Percentiles rank a stretch among this genome's conserved stretches.
Conservation (phyloP, 1,140 invertebrate species). For the Phortica variegata region DNA sequence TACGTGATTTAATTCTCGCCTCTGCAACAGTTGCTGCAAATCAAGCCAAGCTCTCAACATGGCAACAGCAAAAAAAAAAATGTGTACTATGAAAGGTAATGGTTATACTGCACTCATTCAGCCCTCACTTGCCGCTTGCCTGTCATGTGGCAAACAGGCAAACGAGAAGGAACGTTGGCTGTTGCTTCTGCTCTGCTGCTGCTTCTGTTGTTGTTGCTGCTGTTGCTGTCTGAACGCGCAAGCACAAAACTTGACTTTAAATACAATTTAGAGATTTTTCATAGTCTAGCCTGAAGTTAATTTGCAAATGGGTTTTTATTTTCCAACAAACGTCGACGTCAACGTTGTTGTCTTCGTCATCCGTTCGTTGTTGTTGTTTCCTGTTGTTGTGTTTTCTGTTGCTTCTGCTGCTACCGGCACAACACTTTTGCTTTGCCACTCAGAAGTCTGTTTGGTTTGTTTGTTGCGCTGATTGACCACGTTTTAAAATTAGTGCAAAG, state of each 20-base stretch:
- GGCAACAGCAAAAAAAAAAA: not conserved
- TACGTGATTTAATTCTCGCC: conserved; percentile 52
- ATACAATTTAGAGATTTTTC: conserved; percentile 44
- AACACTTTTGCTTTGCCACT: too few species aligned
- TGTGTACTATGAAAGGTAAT: too few species aligned
- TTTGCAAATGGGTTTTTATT: conserved; percentile 47
- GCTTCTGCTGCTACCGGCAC: conserved; percentile 9
- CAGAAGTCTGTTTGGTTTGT: too few species aligned
- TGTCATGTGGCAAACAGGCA: conserved; percentile 9
- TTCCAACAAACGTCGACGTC: conserved; percentile 15
- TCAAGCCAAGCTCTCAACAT: not conserved
- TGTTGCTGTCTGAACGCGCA: too few species aligned
- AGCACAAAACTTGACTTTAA: conserved; percentile 36
- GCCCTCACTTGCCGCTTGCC: conserved; percentile 5
- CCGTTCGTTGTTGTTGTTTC: too few species aligned
- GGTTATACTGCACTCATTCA: too few species aligned
- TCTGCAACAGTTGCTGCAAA: not conserved
- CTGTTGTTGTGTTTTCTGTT: not conserved
- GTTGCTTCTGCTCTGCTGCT: conserved; percentile 1
- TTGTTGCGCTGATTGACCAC: conserved; percentile 49
- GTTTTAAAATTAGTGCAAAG: conserved; percentile 45
- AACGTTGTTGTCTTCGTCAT: too few species aligned
- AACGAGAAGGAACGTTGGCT: conserved; percentile 10
- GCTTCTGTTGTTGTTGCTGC: not conserved
- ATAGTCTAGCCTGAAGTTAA: conserved; percentile 45